A percentile compares a stretch with the other conserved stretches of the same genome.
Conservation (phyloP, 1,140 invertebrate species). For the Pogonomyrmex californicus region DNA sequence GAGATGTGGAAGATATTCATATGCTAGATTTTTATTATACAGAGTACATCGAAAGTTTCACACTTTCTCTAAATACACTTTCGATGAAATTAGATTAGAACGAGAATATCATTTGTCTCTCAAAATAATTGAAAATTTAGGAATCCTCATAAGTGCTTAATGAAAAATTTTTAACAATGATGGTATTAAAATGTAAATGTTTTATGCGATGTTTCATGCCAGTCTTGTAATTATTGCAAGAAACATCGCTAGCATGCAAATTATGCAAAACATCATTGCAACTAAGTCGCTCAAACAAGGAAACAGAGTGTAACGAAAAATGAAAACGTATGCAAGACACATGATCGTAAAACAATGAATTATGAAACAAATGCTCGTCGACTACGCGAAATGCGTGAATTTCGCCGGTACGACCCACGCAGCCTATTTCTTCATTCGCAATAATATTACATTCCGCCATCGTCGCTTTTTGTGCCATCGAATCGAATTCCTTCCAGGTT, state of each 20-base stretch:
- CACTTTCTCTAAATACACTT: background rate
- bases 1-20: background rate
- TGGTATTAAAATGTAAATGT: background rate
- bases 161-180: background rate
- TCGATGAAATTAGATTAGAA: background rate
- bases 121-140: background rate
- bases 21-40: background rate
- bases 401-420: background rate
- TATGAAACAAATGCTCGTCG: slow-evolving; percentile 30
- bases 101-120: background rate
- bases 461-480: slow-evolving; percentile 57
- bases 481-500: slow-evolving; percentile 72
- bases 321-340: slow-evolving; percentile 10
- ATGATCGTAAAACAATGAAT: slow-evolving; percentile 24
- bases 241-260: slow-evolving; percentile 12
- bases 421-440: slow-evolving; percentile 14
- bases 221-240: background rate
- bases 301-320: slow-evolving; percentile 44
- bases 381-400: background rate
- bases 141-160: background rate
- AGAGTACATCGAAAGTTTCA: background rate
- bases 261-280: slow-evolving; percentile 7
- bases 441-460: slow-evolving; percentile 22
- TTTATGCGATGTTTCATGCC: background rate
- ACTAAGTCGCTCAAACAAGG: background rate